A percentile compares a stretch with the other conserved stretches of the same genome.
These are phyloP conservation scores for Dexiosoma caninum DNA, from an alignment of 2,888 invertebrate species.

Conservation along the genomic window DNA sequence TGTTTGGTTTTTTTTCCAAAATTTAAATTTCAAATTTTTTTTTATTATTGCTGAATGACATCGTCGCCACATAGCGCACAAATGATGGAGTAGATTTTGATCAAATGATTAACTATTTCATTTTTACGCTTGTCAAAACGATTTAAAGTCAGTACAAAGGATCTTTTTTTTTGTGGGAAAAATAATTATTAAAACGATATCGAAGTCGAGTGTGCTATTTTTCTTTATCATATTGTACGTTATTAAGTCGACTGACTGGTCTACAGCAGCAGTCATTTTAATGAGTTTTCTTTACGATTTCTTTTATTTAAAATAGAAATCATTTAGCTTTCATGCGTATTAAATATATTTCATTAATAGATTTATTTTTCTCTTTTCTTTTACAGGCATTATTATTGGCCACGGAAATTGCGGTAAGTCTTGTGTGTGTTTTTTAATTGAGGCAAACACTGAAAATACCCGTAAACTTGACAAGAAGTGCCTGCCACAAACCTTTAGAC, in stretches of 20 bases:
- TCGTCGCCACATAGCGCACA: no score
- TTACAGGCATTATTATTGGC: slow-evolving; percentile 1
- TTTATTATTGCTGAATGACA: no score
- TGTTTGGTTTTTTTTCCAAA: not conserved
- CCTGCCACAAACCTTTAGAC: not conserved
- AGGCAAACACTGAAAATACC: not conserved
- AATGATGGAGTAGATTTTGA: no score
- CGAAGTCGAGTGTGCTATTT: not conserved
- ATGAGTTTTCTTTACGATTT: slow-evolving; percentile 1
- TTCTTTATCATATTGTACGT: not conserved
- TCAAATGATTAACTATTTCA: not conserved
- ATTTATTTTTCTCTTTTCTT: slow-evolving; percentile 1
- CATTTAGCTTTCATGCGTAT: slow-evolving; percentile 39
- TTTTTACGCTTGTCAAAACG: slow-evolving; percentile 23
- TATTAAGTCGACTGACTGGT: no score
- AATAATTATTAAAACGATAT: not conserved
- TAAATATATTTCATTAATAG: slow-evolving; percentile 38
- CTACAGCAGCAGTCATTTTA: not conserved
- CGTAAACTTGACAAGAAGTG: not conserved
- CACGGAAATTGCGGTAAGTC: slow-evolving; percentile 49
- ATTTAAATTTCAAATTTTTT: no score
- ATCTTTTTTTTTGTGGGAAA: not conserved
- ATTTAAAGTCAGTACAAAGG: not conserved
- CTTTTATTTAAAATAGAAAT: not conserved
- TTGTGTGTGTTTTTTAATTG: slow-evolving; percentile 37